These are phyloP conservation scores for Nansenia antarctica DNA, from an alignment of 2,113 vertebrate genomes.

Conservation along the genomic window DNA sequence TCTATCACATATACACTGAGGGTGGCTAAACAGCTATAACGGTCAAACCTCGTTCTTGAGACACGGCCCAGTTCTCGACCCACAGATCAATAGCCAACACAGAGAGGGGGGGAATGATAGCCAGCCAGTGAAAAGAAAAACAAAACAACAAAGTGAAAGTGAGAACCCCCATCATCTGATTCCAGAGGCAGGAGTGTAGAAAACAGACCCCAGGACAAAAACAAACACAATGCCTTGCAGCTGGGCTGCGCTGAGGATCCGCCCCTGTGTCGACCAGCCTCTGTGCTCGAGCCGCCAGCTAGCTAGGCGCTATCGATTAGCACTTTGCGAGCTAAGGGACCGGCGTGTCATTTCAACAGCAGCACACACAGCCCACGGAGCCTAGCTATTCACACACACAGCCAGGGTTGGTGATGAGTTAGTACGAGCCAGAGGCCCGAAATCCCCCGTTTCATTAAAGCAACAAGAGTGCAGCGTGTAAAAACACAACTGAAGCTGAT, in stretches of 20 bases:
- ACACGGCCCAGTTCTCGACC: neutral
- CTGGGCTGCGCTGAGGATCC: too few relatives aligned
- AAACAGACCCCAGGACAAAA: neutral
- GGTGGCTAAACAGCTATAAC: conserved; percentile 10
- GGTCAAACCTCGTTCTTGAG: neutral
- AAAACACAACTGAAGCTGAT: conserved; percentile 40
- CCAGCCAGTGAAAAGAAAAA: too few relatives aligned
- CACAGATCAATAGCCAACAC: conserved; percentile 38
- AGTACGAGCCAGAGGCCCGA: neutral
- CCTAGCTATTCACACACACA: conserved; percentile 2
- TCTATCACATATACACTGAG: neutral
- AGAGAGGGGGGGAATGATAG: conserved; percentile 12
- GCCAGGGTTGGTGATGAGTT: neutral
- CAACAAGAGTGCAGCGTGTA: conserved; percentile 6
- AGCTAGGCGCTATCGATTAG: too few relatives aligned
- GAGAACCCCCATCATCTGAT: neutral
- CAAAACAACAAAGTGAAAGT: too few relatives aligned
- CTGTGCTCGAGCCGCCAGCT: too few relatives aligned
- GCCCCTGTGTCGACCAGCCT: too few relatives aligned
- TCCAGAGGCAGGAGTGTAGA: neutral
- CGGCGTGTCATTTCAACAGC: too few relatives aligned
- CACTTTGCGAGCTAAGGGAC: too few relatives aligned
- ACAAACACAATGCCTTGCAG: too few relatives aligned
- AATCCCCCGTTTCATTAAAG: conserved; percentile 33
- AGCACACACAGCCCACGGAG: too few relatives aligned